Base-by-base conservation (phyloP, 2,888 invertebrate species). In the Pachliopta kotzebuea region DNA sequence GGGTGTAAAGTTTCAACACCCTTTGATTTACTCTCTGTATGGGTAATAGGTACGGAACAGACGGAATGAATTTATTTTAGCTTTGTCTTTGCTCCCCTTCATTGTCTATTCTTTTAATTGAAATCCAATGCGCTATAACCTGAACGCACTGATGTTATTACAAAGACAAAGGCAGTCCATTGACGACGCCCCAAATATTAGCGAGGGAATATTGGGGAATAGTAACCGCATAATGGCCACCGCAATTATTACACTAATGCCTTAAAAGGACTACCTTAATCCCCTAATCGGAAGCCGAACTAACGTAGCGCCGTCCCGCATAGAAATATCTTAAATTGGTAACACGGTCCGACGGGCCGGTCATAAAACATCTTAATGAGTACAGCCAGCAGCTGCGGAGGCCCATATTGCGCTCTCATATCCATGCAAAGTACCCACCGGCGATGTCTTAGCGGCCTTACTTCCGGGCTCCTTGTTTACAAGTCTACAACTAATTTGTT, bases 291-390 rank as follows among this genome's bases (percentile, higher is more conserved):
- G 87, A 88, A 88, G 89, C 87, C 89, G 85, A 91, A 90, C 89
- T 90, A 89, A 83, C 89, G 90, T 85, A 81, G 85, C 79, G 86
- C 84, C 84, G 89, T 86, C 83, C 88, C 85, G 91, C 91, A 90
- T 90, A 91, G 90, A 91, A 91, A 91, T 90, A 91, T 89, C 90
- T 91, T 89, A 91, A 91, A 91, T 90, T 89, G 90, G 89, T 84
- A 88, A 87, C 88, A 85, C 85, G 88, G 90, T 90, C 91, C 90
- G 86, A 87, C 85, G 88, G 88, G 80, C 86, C 86, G 85, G 83
- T 86, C 91, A 92, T 92, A 92, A 92, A 92, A 91, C 92, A 92
- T 92, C 92, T 92, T 92, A 92, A 92, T 92, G 92, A 92, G 92
- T 88, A 87, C 85, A 83, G 85, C 88, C 81, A 85, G 88, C 92